Evolutionary conservation across 2,113 vertebrate species (phyloP).

Genomic region (Asarcornis scutulata): DNA sequence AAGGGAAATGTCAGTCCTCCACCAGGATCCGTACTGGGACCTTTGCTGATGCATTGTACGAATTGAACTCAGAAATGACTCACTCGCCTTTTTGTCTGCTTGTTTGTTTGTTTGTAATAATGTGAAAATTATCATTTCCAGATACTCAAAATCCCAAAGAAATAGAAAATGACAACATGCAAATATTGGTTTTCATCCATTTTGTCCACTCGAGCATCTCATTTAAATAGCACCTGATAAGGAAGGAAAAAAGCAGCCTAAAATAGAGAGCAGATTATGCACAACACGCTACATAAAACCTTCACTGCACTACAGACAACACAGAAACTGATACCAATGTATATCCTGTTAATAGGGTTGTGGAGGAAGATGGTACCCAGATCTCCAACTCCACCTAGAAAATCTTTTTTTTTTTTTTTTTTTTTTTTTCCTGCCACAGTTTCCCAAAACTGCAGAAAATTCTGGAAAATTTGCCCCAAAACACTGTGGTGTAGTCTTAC

Average conservation of each 20-base stretch:
- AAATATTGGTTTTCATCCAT: neutral
- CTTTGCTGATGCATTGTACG: neutral
- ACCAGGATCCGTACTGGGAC: fast-evolving
- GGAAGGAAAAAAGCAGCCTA: neutral
- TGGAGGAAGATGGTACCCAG: neutral
- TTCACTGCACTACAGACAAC: neutral
- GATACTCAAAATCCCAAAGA: fast-evolving
- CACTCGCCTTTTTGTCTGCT: neutral
- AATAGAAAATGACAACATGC: neutral
- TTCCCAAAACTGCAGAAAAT: neutral
- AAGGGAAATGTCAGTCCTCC: neutral
- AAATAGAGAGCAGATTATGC: neutral
- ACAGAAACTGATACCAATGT: neutral
- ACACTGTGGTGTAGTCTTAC: neutral
- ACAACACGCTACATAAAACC: neutral
- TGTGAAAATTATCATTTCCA: fast-evolving
- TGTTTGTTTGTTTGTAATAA: too few relatives aligned
- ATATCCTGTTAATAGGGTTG: neutral
- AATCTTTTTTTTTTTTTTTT: neutral
- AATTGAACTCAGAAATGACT: neutral
- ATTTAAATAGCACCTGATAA: neutral
- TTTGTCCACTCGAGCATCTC: neutral
- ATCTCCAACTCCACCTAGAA: neutral
- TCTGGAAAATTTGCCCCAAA: neutral
- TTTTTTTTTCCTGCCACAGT: neutral